Evolutionary conservation across 1,140 invertebrate genomes (phyloP), one percentile per base, ranked within the genome.

Genomic region (Temnothorax longispinosus): DNA sequence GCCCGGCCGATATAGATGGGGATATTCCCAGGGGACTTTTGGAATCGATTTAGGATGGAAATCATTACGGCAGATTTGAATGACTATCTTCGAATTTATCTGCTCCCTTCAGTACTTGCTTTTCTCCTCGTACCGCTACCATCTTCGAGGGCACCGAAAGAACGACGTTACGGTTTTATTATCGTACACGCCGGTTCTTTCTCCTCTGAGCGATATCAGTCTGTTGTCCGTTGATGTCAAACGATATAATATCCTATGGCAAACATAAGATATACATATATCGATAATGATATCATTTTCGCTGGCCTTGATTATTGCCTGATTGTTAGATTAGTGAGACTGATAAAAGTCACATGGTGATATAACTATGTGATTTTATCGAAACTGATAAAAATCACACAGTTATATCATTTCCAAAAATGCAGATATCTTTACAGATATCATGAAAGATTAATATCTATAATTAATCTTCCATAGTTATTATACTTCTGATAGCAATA

Each of bases 41-140:
- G 87, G 88, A 95, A 95, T 95, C 94, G 94, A 95, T 95, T 95
- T 92, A 94, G 92, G 92, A 95, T 94, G 94, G 94, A 95, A 95
- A 95, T 95, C 94, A 95, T 95, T 95, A 95, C 93, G 91, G 92
- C 91, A 94, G 93, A 95, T 95, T 95, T 95, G 92, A 94, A 95
- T 95, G 93, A 94, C 93, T 95, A 95, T 95, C 94, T 94, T 92
- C 87, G 89, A 93, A 95, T 94, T 94, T 94, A 95, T 95, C 94
- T 95, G 85, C 87, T 76, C 74, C 72, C 89, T 89, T 87, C 86
- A 77, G 11, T 65, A 50, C 72, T 65, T 81, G 62, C 87, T 88
- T 88, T 82, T 74, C 65, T 89, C 71, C 85, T 80, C 47, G 32
- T 77, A 56, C 64, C 21, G 56, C 64, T 47, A 56, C 72, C 64